Conservation (phyloP, 2,888 invertebrate species). For the Tillus elongatus region DNA sequence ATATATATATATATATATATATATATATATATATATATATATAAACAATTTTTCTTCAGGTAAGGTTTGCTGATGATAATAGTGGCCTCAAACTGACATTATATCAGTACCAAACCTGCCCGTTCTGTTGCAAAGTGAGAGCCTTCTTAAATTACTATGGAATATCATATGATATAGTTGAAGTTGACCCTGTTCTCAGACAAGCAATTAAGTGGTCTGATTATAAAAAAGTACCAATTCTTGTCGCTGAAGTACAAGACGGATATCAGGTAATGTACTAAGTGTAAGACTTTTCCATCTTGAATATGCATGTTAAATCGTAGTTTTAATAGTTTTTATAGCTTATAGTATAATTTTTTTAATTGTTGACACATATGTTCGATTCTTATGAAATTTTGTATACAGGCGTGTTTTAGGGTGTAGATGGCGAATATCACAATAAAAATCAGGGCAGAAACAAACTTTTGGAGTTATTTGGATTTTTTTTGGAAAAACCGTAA, state of each 20-base stretch:
- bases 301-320: too few species aligned
- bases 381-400: too few species aligned
- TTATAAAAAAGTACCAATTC: constrained; percentile 91
- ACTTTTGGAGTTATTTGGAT: too few species aligned
- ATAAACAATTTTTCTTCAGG: constrained; percentile 48
- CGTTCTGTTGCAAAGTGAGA: constrained; percentile 93
- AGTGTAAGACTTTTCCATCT: constrained; percentile 6
- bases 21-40: too few species aligned
- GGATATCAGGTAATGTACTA: constrained; percentile 55
- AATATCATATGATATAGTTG: constrained; percentile 89
- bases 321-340: too few species aligned
- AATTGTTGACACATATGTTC: too few species aligned
- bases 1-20: too few species aligned
- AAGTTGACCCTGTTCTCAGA: constrained; percentile 91
- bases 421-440: too few species aligned
- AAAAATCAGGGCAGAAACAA: too few species aligned
- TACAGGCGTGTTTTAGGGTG: too few species aligned
- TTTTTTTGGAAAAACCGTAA: too few species aligned
- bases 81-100: constrained; percentile 71
- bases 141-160: constrained; percentile 88
- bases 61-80: constrained; percentile 54
- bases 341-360: too few species aligned
- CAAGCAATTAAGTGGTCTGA: constrained; percentile 87
- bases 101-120: constrained; percentile 96
- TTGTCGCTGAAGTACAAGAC: constrained; percentile 63